A percentile compares a stretch with the other conserved stretches of the same genome.
Conservation (phyloP, 2,113 vertebrate species). For the Rattus rattus region DNA sequence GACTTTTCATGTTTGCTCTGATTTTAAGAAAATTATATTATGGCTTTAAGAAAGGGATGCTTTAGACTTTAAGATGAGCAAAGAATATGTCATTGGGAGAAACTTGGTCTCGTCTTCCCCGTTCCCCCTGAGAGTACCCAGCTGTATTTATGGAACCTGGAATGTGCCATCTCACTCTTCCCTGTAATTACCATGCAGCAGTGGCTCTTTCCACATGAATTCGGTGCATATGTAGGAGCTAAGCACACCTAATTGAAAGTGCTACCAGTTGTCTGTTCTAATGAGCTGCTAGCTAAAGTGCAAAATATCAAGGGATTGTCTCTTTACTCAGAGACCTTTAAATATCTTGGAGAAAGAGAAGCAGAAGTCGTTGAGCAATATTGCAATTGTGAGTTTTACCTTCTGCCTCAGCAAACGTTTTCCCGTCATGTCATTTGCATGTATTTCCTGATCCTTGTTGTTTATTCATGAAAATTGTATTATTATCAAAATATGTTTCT, state of each 20-base stretch:
- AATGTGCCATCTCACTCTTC: constrained; percentile 1
- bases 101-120: not conserved
- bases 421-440: constrained; percentile 2
- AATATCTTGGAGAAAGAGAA: constrained; percentile 68
- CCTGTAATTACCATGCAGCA: not conserved
- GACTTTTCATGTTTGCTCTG: not conserved
- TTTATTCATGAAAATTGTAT: not conserved
- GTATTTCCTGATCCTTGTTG: not conserved
- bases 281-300: constrained; percentile 45
- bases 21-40: not conserved
- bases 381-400: constrained; percentile 29
- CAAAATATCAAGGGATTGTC: constrained; percentile 43
- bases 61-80: constrained; percentile 34
- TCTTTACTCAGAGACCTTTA: constrained; percentile 59
- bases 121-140: not conserved
- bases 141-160: constrained; percentile 1
- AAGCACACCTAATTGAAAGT: constrained; percentile 64
- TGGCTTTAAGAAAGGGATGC: not conserved
- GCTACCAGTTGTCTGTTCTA: constrained; percentile 69
- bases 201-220: constrained; percentile 46
- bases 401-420: constrained; percentile 62
- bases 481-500: not conserved
- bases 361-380: constrained; percentile 63
- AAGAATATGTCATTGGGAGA: not conserved
- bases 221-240: constrained; percentile 55